Base-by-base conservation (phyloP, 2,888 invertebrate species). In the Leptogaster cylindrica region DNA sequence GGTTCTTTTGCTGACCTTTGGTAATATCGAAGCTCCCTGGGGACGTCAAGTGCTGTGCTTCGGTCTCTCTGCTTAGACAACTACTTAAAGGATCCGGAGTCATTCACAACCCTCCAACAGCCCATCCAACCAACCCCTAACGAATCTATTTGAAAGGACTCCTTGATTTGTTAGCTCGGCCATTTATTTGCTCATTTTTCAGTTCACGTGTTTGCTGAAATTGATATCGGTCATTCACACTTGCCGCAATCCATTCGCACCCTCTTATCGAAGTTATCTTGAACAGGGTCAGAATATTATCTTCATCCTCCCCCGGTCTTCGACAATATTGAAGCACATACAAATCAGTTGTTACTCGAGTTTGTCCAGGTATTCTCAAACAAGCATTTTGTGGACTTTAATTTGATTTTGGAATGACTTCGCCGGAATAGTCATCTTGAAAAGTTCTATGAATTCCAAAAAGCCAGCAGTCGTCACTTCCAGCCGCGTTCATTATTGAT, bases 1-100 rank as follows among this genome's bases (percentile, higher is more conserved):
- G 25, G 27, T 12, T 46, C n/a, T 46, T 46, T 61, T 44, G 41
- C 44, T 61, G 61, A 61, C 61, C 61, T 44, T 61, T 61, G 44
- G 44, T 44, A 61, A 61, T 7, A 18, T 18, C 27, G 28, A 61
- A 16, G 61, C 27, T 27, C 18, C 44, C 61, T 28, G 12, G 28
- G 28, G 44, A n/a, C 10, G n/a, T 14, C 14, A 58, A 25, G 8
- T 25, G 25, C 31, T 44, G 10, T 44, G 28, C 28, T 44, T 61
- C 28, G 18, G 25, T 28, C 23, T 14, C 23, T 16, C 25, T 39
- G 10, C 27, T 61, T 61, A 44, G 16, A 61, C 12, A 27, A 16
- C 14, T 7, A 39, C 27, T 36, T 28, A 58, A 58, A 44, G 36
- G 20, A 18, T n/a, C n/a, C n/a, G 27, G 27, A 14, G 18, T 23